phyloP scores from a whole-genome alignment of 2,113 vertebrate genomes.

The Passer domesticus region DNA sequence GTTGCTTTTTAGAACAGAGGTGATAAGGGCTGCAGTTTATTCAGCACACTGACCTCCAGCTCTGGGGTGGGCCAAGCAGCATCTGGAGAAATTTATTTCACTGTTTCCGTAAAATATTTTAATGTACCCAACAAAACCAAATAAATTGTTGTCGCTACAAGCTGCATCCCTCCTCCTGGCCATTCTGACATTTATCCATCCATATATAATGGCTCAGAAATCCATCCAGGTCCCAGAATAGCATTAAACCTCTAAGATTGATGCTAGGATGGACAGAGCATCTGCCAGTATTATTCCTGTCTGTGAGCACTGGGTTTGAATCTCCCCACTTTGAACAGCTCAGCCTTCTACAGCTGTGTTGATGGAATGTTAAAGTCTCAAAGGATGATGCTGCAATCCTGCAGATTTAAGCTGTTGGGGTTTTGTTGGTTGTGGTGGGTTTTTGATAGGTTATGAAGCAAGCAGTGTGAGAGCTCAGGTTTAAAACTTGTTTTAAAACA shows the following conservation, averaged over 20 bases:
- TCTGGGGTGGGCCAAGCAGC: background rate
- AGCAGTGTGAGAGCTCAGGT: background rate
- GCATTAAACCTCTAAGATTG: background rate
- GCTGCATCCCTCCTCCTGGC: background rate
- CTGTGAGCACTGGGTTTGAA: background rate
- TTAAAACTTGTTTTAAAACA: background rate
- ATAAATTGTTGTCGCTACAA: slow-evolving; percentile 2
- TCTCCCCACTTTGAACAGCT: background rate
- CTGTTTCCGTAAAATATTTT: background rate
- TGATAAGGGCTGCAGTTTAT: background rate
- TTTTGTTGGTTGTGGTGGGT: background rate
- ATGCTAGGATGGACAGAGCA: background rate
- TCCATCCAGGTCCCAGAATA: background rate
- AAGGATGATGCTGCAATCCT: background rate
- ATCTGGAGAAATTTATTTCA: background rate
- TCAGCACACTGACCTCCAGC: background rate
- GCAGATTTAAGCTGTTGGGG: background rate
- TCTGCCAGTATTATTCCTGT: background rate
- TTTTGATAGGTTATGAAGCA: background rate
- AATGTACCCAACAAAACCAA: slow-evolving; percentile 1
- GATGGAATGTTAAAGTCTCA: background rate
- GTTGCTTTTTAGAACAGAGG: background rate
- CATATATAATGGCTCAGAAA: background rate
- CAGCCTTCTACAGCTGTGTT: background rate
- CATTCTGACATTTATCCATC: background rate